Conservation (phyloP, 2,113 vertebrate genomes). For the Micromys minutus region DNA sequence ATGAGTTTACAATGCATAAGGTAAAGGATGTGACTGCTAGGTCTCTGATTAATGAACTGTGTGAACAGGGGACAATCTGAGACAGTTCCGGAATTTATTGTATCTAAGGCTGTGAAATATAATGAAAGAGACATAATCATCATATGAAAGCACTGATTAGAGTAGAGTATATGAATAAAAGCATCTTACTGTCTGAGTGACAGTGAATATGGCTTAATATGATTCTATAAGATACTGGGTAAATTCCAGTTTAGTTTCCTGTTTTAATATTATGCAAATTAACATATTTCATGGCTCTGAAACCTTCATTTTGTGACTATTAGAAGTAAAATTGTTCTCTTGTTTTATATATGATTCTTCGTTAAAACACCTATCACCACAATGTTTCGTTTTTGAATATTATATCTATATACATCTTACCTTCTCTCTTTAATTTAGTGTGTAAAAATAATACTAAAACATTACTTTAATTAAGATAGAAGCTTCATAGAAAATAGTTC, state of each 20-base stretch:
- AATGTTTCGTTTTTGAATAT: background rate
- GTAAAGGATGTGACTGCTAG: background rate
- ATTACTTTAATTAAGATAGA: background rate
- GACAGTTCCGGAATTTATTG: background rate
- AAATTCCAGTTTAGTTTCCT: background rate
- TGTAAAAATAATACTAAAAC: background rate
- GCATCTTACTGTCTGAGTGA: background rate
- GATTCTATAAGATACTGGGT: background rate
- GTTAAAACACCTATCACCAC: background rate
- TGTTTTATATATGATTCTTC: background rate
- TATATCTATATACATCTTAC: background rate
- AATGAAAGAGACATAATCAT: background rate
- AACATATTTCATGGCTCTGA: background rate
- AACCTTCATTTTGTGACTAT: background rate
- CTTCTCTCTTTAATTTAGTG: background rate
- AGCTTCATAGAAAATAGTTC: conserved; percentile 23
- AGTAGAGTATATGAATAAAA: background rate
- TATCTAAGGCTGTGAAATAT: background rate
- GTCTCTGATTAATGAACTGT: background rate
- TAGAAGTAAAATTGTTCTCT: background rate
- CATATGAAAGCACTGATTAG: background rate
- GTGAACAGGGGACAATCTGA: background rate
- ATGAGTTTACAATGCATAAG: background rate
- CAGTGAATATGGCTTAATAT: background rate
- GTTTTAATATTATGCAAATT: background rate